Evolutionary conservation across 2,113 vertebrate species (phyloP).

Genomic region (Chascanopsetta lugubris): DNA sequence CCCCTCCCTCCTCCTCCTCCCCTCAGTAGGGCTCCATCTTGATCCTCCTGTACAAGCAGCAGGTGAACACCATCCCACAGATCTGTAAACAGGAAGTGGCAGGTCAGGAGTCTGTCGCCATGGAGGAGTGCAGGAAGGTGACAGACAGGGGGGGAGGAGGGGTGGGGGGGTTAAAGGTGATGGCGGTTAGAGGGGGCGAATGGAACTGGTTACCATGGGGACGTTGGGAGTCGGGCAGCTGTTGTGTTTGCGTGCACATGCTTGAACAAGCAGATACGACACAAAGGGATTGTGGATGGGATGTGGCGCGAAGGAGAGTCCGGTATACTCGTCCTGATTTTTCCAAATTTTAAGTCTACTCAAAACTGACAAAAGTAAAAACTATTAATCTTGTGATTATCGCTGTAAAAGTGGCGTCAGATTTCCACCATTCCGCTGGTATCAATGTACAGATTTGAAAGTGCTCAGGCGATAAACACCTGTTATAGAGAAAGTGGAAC

Average conservation of each 20-base stretch:
- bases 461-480: not conserved
- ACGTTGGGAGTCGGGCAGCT: slow-evolving; percentile 50
- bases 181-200: slow-evolving; percentile 17
- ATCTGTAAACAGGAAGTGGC: slow-evolving; percentile 77
- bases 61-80: slow-evolving; percentile 86
- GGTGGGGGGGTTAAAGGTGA: slow-evolving; percentile 42
- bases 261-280: slow-evolving; percentile 2
- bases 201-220: slow-evolving; percentile 56
- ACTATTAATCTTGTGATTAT: too few species aligned
- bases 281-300: not conserved
- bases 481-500: not conserved
- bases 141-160: not conserved
- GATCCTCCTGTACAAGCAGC: slow-evolving; percentile 82
- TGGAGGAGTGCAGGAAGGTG: slow-evolving; percentile 20
- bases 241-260: slow-evolving; percentile 15
- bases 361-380: too few species aligned
- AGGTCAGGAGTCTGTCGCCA: slow-evolving; percentile 36
- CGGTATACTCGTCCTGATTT: too few species aligned
- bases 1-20: too few species aligned
- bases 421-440: too few species aligned
- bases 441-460: too few species aligned
- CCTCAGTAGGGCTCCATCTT: slow-evolving; percentile 80
- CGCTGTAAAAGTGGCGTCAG: too few species aligned
- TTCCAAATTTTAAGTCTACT: too few species aligned
- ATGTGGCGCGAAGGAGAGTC: too few species aligned